Evolutionary conservation across 1,140 invertebrate genomes (phyloP).

Genomic region (Heliconius eleuchia): DNA sequence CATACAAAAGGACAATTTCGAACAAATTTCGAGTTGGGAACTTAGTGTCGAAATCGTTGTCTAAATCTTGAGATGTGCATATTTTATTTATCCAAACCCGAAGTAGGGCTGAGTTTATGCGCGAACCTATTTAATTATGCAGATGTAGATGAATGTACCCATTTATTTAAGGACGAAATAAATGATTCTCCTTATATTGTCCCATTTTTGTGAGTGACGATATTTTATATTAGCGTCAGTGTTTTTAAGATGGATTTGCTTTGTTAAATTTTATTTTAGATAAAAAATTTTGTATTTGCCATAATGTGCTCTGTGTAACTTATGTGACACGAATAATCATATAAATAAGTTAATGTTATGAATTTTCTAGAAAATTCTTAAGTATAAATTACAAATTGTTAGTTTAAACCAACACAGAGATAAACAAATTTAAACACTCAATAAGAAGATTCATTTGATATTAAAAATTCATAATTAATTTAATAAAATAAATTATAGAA

Average conservation of each 20-base stretch:
- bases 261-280: background rate
- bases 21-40: slow-evolving; percentile 10
- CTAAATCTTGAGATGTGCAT: slow-evolving; percentile 61
- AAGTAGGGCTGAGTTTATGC: slow-evolving; percentile 33
- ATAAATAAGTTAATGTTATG: too few relatives aligned
- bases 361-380: too few relatives aligned
- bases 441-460: too few relatives aligned
- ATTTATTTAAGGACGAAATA: slow-evolving; percentile 57
- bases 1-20: slow-evolving; percentile 22
- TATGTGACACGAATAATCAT: too few relatives aligned
- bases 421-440: too few relatives aligned
- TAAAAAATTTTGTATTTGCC: background rate
- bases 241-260: background rate
- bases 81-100: slow-evolving; percentile 56
- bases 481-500: too few relatives aligned
- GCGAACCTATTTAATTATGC: slow-evolving; percentile 61
- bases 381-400: too few relatives aligned
- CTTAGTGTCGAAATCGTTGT: slow-evolving; percentile 26
- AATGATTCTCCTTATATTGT: slow-evolving; percentile 49
- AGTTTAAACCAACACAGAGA: too few relatives aligned
- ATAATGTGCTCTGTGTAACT: too few relatives aligned
- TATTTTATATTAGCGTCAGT: background rate
- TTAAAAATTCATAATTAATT: too few relatives aligned
- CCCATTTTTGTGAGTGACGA: slow-evolving; percentile 3
- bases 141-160: slow-evolving; percentile 56